Conservation (phyloP, 2,113 vertebrate species). For the Cervus canadensis region DNA sequence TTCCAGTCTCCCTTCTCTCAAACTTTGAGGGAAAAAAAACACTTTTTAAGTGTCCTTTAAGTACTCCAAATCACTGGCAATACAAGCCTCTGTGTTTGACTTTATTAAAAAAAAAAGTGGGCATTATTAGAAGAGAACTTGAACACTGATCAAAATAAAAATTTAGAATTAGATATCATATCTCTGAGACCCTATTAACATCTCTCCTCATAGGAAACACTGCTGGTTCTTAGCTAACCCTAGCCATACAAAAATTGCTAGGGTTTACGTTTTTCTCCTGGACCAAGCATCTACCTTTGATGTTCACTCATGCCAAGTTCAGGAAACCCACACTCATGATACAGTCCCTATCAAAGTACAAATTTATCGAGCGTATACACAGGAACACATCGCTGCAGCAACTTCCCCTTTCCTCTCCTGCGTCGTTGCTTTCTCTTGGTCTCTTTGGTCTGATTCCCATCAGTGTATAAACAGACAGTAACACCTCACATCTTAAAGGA, state of each 20-base stretch:
- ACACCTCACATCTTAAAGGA: background rate
- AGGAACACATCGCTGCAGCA: background rate
- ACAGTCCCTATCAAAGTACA: background rate
- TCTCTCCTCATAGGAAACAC: background rate
- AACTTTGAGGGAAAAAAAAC: background rate
- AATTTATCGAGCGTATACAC: background rate
- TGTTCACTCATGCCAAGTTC: background rate
- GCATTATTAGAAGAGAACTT: background rate
- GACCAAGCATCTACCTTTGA: background rate
- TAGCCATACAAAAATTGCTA: background rate
- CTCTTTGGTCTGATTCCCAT: background rate
- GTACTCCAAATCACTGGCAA: background rate
- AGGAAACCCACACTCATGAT: background rate
- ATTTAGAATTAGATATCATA: background rate
- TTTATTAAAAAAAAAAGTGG: background rate
- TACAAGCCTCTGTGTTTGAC: background rate
- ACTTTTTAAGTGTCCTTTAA: background rate
- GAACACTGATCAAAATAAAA: background rate
- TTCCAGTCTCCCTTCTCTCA: background rate
- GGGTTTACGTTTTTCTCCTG: background rate
- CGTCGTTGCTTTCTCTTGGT: background rate
- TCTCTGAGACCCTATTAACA: background rate
- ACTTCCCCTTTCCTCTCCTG: background rate
- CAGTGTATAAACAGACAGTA: background rate
- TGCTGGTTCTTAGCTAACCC: background rate